A percentile compares a stretch with the other conserved stretches of the same genome.
These are phyloP conservation scores for Tyto alba DNA, from an alignment of 2,113 vertebrate species.

Conservation along the genomic window DNA sequence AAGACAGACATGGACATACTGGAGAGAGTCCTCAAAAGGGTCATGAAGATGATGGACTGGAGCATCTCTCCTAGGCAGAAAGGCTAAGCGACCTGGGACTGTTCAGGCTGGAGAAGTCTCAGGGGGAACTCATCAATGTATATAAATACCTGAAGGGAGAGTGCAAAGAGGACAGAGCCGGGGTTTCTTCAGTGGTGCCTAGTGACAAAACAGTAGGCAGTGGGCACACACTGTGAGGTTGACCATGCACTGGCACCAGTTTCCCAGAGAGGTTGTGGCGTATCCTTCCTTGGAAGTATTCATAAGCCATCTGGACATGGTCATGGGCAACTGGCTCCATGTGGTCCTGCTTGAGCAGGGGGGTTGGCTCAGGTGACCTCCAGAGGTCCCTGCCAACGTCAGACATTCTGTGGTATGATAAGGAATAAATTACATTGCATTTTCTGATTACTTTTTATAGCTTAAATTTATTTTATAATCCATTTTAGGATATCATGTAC, in stretches of 20 bases:
- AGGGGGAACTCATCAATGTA: too few relatives aligned
- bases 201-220: background rate
- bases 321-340: background rate
- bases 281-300: too few relatives aligned
- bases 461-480: background rate
- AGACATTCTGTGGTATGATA: background rate
- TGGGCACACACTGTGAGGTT: background rate
- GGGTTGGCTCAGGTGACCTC: background rate
- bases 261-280: background rate
- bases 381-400: background rate
- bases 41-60: background rate
- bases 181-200: background rate
- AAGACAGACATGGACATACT: background rate
- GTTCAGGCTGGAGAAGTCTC: background rate
- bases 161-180: too few relatives aligned
- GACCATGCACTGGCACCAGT: fast-evolving
- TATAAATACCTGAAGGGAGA: too few relatives aligned
- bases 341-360: background rate
- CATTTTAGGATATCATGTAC: background rate
- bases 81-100: background rate
- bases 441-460: background rate
- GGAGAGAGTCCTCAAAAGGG: background rate
- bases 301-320: background rate
- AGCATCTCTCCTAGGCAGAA: background rate
- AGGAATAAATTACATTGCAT: background rate